Evolutionary conservation across 2,888 invertebrate species (phyloP).

Genomic region (Cecidostiba fungosa): DNA sequence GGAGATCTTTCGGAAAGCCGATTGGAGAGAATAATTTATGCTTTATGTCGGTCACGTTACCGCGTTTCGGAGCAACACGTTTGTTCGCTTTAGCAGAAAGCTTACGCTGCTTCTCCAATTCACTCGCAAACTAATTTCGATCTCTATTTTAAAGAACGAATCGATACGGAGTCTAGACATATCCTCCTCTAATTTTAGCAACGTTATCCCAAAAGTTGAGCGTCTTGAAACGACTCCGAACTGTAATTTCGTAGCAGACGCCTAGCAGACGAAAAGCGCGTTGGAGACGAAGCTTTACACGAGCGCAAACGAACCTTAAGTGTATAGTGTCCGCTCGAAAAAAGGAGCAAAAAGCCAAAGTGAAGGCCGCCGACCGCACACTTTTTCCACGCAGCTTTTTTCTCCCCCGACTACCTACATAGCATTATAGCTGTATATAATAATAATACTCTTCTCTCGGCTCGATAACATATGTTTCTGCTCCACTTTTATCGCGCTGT

Average conservation of each 20-base stretch:
- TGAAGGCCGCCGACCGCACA: constrained; percentile 29
- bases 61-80: background rate
- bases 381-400: constrained; percentile 30
- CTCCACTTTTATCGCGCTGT: too few relatives aligned
- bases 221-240: background rate
- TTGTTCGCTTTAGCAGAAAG: background rate
- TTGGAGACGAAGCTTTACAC: constrained; percentile 11
- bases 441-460: background rate
- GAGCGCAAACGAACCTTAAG: constrained; percentile 32
- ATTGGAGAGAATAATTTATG: background rate
- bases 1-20: background rate
- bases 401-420: background rate
- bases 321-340: background rate
- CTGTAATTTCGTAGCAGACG: background rate
- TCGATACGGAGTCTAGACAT: background rate
- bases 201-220: background rate
- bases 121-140: background rate
- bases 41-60: constrained; percentile 15
- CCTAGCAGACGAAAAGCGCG: background rate
- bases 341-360: constrained; percentile 8
- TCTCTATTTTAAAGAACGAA: background rate
- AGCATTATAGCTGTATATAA: background rate
- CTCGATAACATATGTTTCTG: background rate
- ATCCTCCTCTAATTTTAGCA: background rate
- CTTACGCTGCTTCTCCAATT: constrained; percentile 28